Evolutionary conservation across 2,113 vertebrate genomes (phyloP).

Genomic region (Bungarus multicinctus): DNA sequence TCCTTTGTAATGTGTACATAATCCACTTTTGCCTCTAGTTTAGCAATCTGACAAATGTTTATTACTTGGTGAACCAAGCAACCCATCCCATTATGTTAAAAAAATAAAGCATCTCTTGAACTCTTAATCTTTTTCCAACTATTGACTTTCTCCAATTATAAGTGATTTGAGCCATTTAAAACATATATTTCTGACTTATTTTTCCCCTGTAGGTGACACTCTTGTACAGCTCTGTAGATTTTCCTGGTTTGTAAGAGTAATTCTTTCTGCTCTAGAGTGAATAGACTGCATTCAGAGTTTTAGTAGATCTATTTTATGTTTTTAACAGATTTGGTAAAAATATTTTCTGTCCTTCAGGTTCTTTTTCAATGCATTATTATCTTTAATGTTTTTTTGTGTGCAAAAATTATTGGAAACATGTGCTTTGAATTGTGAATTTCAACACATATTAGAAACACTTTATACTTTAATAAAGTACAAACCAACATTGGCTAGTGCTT

Average conservation of each 20-base stretch:
- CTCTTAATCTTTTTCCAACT: not conserved
- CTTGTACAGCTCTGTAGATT: constrained; percentile 33
- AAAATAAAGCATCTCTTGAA: not conserved
- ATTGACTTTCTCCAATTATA: not conserved
- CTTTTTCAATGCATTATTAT: not conserved
- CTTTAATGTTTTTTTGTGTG: not conserved
- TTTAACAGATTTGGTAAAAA: constrained; percentile 1
- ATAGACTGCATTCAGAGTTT: not conserved
- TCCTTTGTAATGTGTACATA: not conserved
- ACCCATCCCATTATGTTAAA: not conserved
- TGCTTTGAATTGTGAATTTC: not conserved
- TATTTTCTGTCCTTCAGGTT: not conserved
- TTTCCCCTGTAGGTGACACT: constrained; percentile 54
- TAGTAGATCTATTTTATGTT: not conserved
- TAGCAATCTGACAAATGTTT: not conserved
- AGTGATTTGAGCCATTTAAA: not conserved
- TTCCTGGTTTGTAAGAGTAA: rapidly evolving
- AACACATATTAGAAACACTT: not conserved
- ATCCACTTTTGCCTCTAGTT: not conserved
- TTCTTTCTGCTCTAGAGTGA: rapidly evolving
- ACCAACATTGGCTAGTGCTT: not conserved
- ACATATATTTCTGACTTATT: not conserved
- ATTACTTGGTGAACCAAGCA: not conserved
- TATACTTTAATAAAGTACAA: not conserved
- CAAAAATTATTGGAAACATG: not conserved